Evolutionary conservation across 2,113 vertebrate genomes (phyloP).

Genomic region (Pteruthius melanotis): DNA sequence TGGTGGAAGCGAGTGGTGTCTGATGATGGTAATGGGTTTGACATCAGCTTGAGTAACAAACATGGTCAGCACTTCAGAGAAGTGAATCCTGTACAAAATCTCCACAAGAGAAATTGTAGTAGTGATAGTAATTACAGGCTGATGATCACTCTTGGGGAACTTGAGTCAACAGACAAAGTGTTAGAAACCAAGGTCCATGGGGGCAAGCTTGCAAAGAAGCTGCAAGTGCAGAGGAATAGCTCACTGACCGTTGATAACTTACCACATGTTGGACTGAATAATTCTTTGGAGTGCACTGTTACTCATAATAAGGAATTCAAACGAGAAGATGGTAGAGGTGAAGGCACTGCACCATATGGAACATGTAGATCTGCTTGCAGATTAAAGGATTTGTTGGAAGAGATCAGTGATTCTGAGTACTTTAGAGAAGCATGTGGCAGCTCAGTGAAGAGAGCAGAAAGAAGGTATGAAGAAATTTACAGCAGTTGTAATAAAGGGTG

Average conservation of each 20-base stretch:
- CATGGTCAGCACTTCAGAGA: neutral
- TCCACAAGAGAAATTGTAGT: neutral
- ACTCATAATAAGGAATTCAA: neutral
- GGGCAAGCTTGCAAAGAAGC: neutral
- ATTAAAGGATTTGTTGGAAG: slow-evolving; percentile 69
- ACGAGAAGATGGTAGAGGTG: neutral
- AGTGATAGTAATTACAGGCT: neutral
- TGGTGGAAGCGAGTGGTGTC: slow-evolving; percentile 72
- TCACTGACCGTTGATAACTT: neutral
- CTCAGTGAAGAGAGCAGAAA: slow-evolving; percentile 19
- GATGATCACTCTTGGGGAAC: neutral
- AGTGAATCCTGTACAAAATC: slow-evolving; percentile 15
- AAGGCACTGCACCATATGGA: neutral
- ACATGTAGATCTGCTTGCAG: neutral
- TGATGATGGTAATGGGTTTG: slow-evolving; percentile 48
- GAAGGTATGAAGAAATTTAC: slow-evolving; percentile 19
- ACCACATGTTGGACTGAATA: neutral
- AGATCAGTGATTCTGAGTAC: slow-evolving; percentile 71
- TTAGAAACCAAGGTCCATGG: neutral
- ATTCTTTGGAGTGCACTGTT: slow-evolving; percentile 5
- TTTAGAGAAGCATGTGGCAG: slow-evolving; percentile 42
- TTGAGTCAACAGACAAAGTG: neutral
- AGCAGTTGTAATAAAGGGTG: neutral
- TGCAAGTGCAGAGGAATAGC: slow-evolving; percentile 21
- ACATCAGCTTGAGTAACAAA: slow-evolving; percentile 55